These are phyloP conservation scores for Clarias laeviceps DNA, from an alignment of 2,797 vertebrate genomes.

Conservation along the genomic window DNA sequence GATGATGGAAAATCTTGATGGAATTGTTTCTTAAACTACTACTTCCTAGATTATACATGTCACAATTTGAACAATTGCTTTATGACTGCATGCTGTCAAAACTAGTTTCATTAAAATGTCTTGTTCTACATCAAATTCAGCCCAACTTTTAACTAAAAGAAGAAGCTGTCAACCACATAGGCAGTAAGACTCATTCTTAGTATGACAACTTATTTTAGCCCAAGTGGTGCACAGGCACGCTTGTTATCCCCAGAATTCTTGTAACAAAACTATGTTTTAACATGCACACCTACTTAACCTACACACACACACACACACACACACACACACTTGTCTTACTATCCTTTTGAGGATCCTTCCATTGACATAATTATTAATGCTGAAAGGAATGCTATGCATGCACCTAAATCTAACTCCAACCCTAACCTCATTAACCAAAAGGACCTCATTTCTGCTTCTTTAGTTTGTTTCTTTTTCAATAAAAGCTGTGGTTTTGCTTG, in stretches of 20 bases:
- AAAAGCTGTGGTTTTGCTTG: neutral
- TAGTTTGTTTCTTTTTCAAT: neutral
- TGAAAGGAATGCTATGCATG: neutral
- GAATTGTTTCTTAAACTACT: neutral
- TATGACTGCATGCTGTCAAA: neutral
- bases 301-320: constrained; percentile 48
- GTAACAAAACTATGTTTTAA: constrained; percentile 41
- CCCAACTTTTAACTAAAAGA: neutral
- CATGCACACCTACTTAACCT: constrained; percentile 48
- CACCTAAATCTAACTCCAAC: neutral
- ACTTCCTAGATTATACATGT: neutral
- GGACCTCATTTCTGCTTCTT: neutral
- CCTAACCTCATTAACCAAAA: neutral
- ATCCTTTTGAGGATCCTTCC: neutral
- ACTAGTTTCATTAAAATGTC: neutral
- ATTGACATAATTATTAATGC: neutral
- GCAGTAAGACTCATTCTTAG: neutral
- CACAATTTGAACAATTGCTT: neutral
- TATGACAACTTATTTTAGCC: neutral
- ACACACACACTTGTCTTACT: constrained; percentile 45
- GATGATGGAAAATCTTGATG: neutral
- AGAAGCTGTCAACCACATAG: neutral
- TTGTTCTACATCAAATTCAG: neutral
- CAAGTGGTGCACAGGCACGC: neutral
- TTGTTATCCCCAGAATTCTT: constrained; percentile 7